Base-by-base conservation (phyloP, 2,888 invertebrate species). In the Platerodrilus igneus region DNA sequence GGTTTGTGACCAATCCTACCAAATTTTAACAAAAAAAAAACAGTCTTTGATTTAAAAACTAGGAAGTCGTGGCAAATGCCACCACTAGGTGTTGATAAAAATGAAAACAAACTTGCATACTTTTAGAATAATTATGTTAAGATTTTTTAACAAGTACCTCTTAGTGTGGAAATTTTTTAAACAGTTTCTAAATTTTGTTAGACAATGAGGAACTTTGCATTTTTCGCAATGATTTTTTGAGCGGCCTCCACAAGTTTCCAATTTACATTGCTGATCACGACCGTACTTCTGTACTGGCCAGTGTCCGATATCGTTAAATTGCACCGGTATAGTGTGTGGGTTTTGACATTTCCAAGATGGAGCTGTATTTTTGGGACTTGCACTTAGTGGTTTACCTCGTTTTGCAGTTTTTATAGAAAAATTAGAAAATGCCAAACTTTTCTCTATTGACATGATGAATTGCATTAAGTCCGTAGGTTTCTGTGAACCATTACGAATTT, bases 101-200 rank as follows among this genome's bases (percentile, higher is more conserved):
- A n/a, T n/a, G n/a, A n/a, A n/a, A n/a, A n/a, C n/a, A n/a, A n/a
- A n/a, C n/a, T n/a, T 25, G 14, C 11, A 25, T 11, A 25, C 4
- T 14, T 11, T 14, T 25, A 11, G 11, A 25, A 10, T 3, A 25
- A 25, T 14, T 18, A 35, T 17, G 27, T 22, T 16, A 35, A 17
- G 9, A 6, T 17, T 27, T 6, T 16, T 25, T 6, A 25, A 11
- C 26, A 25, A 26, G 18, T 39, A 23, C 34, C 15, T 32, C 32
- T 22, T 3, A 13, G n/a, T 2, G 27, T 39, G 28, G 27, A 39
- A 39, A 5, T 1, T 19, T 39, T 34, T 39, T 19, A 39, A 34
- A 26, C 34, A 39, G 18, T 34, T 39, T 27, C 19, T 34, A 39
- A 10, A 33, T 39, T 39, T 34, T 2, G 27, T 16, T 27, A 35